Base-by-base conservation (phyloP, 2,113 vertebrate genomes). In the Centrocercus urophasianus region DNA sequence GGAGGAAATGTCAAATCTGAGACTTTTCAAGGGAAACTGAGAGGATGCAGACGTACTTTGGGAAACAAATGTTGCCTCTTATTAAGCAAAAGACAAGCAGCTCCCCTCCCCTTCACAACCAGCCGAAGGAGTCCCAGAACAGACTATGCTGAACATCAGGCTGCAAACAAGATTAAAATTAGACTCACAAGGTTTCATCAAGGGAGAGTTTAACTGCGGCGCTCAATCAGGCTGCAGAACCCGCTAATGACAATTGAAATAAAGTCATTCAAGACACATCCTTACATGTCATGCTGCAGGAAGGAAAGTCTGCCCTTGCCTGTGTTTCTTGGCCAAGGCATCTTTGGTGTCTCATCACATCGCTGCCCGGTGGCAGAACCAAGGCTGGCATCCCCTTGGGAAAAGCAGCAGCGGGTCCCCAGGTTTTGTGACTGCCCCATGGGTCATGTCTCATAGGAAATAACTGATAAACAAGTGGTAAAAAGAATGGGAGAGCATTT, bases 131-230 rank as follows among this genome's bases (percentile, higher is more conserved):
- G 52, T 71, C 52, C 87, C 88, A 47, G 78, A 74, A 72, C 79
- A 91, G 30, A 86, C 96, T 90, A 84, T 74, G 71, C 87, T 93
- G 80, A 96, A 87, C 89, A 93, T 83, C 30, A 8, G 42, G 75
- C 79, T 94, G 91, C 89, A 11, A 32, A 80, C 91, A 86, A 93
- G 86, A 96, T 95, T 96, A 97, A 97, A 97, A 97, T 97, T 91
- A 96, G 93, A 83, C 89, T 95, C 89, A 73, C 21, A 25, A 79
- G 52, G 90, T 84, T 90, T 95, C 93, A 91, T 93, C 95, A 95
- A 95, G 93, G 88, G 90, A 94, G 86, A 80, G 73, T 93, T 93
- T 96, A 97, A 97, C 95, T 94, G 66, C 38, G 15, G 92, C 61
- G 90, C 80, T 96, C 94, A 96, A 95, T 97, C 97, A 96, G 84